A percentile compares a stretch with the other conserved stretches of the same genome.
phyloP scores from a whole-genome alignment of 2,888 invertebrate genomes.

The Punctoribates punctum region DNA sequence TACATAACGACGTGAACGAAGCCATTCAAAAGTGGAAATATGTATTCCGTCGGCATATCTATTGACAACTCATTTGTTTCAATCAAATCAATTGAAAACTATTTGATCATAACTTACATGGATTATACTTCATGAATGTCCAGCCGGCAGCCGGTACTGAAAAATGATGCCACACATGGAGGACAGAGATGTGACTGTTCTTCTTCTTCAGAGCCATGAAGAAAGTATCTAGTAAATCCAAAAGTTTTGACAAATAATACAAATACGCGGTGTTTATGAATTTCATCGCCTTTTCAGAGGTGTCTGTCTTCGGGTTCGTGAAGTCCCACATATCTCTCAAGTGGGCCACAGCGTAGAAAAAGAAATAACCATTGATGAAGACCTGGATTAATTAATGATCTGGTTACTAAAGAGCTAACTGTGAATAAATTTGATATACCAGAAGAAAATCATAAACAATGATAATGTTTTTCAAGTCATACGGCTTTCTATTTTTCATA shows the following conservation, averaged over 20 bases:
- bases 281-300: conserved; percentile 16
- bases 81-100: neutral
- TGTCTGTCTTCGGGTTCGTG: conserved; percentile 3
- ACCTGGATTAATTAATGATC: no score
- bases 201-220: conserved; percentile 41
- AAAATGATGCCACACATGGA: conserved; percentile 40
- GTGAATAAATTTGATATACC: neutral
- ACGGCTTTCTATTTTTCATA: conserved; percentile 26
- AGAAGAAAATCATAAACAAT: conserved; percentile 26
- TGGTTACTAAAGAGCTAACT: neutral
- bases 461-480: conserved; percentile 19
- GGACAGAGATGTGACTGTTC: conserved; percentile 35
- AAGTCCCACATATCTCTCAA: conserved; percentile 34
- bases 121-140: conserved; percentile 39
- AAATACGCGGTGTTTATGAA: conserved; percentile 25
- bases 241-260: conserved; percentile 36
- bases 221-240: conserved; percentile 41
- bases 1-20: conserved; percentile 38
- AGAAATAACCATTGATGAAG: conserved; percentile 23
- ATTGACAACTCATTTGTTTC: neutral
- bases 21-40: neutral
- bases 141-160: conserved; percentile 31
- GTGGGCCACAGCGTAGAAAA: conserved; percentile 2
- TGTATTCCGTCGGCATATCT: neutral
- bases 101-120: conserved; percentile 25